A percentile compares a stretch with the other conserved stretches of the same genome.
phyloP scores from a whole-genome alignment of 2,888 invertebrate species.

The Arge pagana region DNA sequence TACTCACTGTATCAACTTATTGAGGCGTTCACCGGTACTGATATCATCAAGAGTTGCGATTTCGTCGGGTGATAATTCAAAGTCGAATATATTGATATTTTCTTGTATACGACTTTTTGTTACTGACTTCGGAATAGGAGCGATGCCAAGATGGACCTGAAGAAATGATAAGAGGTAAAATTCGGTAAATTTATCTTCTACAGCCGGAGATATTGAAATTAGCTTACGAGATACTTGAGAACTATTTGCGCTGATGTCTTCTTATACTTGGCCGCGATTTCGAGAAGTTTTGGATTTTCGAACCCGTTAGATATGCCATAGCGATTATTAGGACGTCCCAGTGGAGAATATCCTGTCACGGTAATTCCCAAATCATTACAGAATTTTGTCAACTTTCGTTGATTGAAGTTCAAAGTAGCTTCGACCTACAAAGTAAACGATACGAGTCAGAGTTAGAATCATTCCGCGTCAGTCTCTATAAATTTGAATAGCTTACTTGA shows the following conservation, averaged over 20 bases:
- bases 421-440: too few relatives aligned
- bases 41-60: slow-evolving; percentile 49
- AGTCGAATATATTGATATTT: slow-evolving; percentile 69
- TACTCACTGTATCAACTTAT: slow-evolving; percentile 65
- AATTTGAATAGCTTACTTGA: too few relatives aligned
- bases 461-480: too few relatives aligned
- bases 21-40: slow-evolving; percentile 70
- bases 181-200: too few relatives aligned
- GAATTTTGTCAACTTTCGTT: slow-evolving; percentile 70
- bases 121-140: slow-evolving; percentile 70
- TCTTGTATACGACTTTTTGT: slow-evolving; percentile 64
- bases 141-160: slow-evolving; percentile 38
- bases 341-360: slow-evolving; percentile 75
- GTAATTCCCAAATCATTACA: slow-evolving; percentile 68
- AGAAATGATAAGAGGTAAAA: too few relatives aligned
- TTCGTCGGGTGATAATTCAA: slow-evolving; percentile 64
- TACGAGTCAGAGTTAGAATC: too few relatives aligned
- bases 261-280: slow-evolving; percentile 65
- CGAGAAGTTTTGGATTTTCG: slow-evolving; percentile 61
- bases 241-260: slow-evolving; percentile 70
- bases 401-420: slow-evolving; percentile 71
- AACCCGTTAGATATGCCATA: slow-evolving; percentile 58
- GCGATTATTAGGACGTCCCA: slow-evolving; percentile 66
- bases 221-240: slow-evolving; percentile 67
- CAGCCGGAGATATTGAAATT: too few relatives aligned